Percentiles rank a stretch among this genome's conserved stretches.
Conservation (phyloP, 2,113 vertebrate species). For the Pedetes capensis region DNA sequence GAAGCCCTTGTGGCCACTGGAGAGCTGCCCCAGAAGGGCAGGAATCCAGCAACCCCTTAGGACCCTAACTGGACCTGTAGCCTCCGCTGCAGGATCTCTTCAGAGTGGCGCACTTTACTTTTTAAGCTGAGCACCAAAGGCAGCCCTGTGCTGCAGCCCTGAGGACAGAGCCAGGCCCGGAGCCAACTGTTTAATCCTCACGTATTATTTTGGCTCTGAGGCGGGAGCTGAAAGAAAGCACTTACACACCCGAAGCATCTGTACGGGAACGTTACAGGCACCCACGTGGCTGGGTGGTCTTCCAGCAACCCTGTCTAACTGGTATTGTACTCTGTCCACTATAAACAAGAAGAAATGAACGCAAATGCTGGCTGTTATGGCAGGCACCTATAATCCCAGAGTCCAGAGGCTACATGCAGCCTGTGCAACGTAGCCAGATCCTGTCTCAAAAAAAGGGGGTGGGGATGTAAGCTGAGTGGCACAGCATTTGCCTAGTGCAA, state of each 20-base stretch:
- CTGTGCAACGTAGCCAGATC: too few relatives aligned
- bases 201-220: background rate
- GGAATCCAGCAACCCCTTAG: fast-evolving
- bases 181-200: background rate
- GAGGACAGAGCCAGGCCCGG: background rate
- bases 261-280: background rate
- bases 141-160: background rate
- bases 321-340: background rate
- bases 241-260: fast-evolving
- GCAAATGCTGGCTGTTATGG: background rate
- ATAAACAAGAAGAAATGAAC: background rate
- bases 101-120: background rate
- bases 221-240: background rate
- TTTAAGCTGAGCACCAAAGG: background rate
- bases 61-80: background rate
- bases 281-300: background rate
- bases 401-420: too few relatives aligned
- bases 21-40: background rate
- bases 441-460: too few relatives aligned
- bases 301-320: background rate
- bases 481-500: too few relatives aligned
- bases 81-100: too few relatives aligned
- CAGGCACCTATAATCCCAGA: too few relatives aligned
- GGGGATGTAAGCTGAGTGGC: too few relatives aligned
- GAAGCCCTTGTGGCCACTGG: background rate